phyloP scores from a whole-genome alignment of 2,888 invertebrate genomes.

The Microctonus hyperodae region DNA sequence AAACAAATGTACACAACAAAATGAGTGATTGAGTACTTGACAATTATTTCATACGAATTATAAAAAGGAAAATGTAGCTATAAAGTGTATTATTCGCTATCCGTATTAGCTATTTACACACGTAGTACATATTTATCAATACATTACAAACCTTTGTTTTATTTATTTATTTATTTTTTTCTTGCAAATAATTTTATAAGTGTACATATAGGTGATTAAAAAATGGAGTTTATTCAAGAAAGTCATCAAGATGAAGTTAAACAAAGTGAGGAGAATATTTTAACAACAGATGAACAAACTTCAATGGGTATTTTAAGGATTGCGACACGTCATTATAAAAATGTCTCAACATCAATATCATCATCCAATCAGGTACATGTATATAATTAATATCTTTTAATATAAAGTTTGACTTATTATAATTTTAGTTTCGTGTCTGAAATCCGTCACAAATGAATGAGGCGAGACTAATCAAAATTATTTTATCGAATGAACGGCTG shows the following conservation, averaged over 20 bases:
- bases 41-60: not conserved
- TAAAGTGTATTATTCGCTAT: not conserved
- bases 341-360: not conserved
- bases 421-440: not conserved
- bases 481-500: not conserved
- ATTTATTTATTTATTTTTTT: too few relatives aligned
- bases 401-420: too few relatives aligned
- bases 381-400: not conserved
- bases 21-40: not conserved
- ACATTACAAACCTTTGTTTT: not conserved
- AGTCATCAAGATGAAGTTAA: not conserved
- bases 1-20: not conserved
- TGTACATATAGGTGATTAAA: not conserved
- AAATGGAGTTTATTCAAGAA: not conserved
- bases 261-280: not conserved
- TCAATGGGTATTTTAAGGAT: constrained; percentile 4
- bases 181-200: not conserved
- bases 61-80: not conserved
- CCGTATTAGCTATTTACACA: too few relatives aligned
- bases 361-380: not conserved
- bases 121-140: not conserved
- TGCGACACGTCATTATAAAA: not conserved
- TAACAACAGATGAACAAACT: not conserved
- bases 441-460: not conserved
- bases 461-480: not conserved